Percentiles rank a stretch among this genome's conserved stretches.
phyloP scores from a whole-genome alignment of 2,888 invertebrate species.

The Cheilosia vernalis region DNA sequence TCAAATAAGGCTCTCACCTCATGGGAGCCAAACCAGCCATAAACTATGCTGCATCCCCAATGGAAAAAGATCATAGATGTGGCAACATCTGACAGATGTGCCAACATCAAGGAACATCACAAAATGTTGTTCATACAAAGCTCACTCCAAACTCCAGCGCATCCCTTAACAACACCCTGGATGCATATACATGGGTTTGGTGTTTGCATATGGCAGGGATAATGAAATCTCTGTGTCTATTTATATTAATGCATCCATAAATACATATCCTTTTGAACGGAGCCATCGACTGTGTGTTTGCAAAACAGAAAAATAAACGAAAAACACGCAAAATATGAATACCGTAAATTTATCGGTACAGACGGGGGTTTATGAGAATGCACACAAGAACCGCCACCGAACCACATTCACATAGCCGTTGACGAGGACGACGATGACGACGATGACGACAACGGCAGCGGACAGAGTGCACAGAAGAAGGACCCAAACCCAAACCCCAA shows the following conservation, averaged over 20 bases:
- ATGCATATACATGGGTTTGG: slow-evolving; percentile 12
- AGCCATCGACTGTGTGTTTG: slow-evolving; percentile 1
- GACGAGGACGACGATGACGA: no score
- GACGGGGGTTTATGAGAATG: slow-evolving; percentile 18
- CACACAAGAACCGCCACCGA: slow-evolving; percentile 57
- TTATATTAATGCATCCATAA: slow-evolving; percentile 75
- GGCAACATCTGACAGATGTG: slow-evolving; percentile 70
- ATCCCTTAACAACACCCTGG: background rate
- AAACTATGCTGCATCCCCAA: slow-evolving; percentile 22
- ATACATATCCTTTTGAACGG: slow-evolving; percentile 65
- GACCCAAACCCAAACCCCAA: background rate
- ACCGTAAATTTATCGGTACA: no score
- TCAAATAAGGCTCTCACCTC: slow-evolving; percentile 74
- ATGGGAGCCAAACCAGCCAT: slow-evolving; percentile 53
- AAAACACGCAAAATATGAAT: slow-evolving; percentile 29
- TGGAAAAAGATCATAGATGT: slow-evolving; percentile 48
- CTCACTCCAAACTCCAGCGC: background rate
- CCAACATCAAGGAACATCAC: slow-evolving; percentile 57
- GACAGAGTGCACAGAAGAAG: background rate
- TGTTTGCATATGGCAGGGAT: slow-evolving; percentile 72
- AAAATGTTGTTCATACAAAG: slow-evolving; percentile 64
- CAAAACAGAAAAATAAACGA: slow-evolving; percentile 6
- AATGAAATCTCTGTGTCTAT: slow-evolving; percentile 75
- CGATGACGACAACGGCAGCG: background rate
- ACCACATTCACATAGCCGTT: slow-evolving; percentile 23